Conservation (phyloP, 2,888 invertebrate species). For the Sminthurinus aureus region DNA sequence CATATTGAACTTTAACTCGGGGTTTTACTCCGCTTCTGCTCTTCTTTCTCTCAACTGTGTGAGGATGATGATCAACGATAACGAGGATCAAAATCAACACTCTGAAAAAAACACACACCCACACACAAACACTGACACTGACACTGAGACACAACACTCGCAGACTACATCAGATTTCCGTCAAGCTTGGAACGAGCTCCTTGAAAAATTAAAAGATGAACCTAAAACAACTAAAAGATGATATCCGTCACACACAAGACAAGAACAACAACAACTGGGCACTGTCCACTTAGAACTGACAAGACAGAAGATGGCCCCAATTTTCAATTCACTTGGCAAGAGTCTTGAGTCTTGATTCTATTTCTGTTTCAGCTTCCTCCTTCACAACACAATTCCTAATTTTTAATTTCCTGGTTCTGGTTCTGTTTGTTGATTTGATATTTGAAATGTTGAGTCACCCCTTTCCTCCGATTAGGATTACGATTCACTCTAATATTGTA, state of each 20-base stretch:
- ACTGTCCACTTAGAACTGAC: not conserved
- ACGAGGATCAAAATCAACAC: not conserved
- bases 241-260: not conserved
- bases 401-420: not conserved
- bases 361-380: not conserved
- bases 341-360: not conserved
- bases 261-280: not conserved
- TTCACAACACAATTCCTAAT: not conserved
- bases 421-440: too few relatives aligned
- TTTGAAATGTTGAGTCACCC: too few relatives aligned
- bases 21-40: not conserved
- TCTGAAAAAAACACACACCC: not conserved
- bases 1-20: constrained; percentile 17
- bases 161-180: not conserved
- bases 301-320: not conserved
- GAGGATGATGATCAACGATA: not conserved
- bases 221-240: not conserved
- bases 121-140: not conserved
- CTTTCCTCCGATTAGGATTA: too few relatives aligned
- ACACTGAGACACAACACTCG: not conserved
- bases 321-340: not conserved
- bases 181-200: not conserved
- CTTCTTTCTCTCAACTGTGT: not conserved
- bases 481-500: too few relatives aligned
- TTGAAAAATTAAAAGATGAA: not conserved